Evolutionary conservation across 1,140 invertebrate genomes (phyloP).

Genomic region (Chrysoperla carnea): DNA sequence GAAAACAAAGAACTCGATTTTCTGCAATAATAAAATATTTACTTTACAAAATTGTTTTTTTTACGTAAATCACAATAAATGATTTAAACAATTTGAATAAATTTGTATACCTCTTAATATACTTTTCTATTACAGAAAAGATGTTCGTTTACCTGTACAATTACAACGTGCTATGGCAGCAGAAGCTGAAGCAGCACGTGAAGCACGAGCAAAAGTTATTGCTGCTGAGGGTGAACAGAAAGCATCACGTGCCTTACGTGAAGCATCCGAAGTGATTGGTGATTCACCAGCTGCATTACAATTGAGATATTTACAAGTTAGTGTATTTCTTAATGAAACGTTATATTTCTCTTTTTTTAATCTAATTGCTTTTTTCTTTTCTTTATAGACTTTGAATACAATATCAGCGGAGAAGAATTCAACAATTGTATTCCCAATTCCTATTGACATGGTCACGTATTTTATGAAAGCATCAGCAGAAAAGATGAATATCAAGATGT

Average conservation of each 20-base stretch:
- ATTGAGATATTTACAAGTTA: conserved; percentile 22
- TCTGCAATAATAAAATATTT: no score
- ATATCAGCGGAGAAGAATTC: conserved; percentile 97
- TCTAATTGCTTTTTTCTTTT: neutral
- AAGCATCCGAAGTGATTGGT: conserved; percentile 84
- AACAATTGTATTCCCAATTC: conserved; percentile 91
- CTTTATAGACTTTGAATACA: conserved; percentile 67
- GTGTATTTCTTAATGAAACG: neutral
- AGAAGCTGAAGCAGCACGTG: conserved; percentile 71
- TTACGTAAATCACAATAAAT: no score
- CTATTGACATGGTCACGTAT: conserved; percentile 72
- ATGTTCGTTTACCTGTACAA: conserved; percentile 75
- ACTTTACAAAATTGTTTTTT: no score
- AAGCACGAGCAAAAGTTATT: conserved; percentile 57
- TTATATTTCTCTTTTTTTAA: neutral
- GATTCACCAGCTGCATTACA: conserved; percentile 83
- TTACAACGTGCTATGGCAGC: conserved; percentile 83
- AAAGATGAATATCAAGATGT: no score
- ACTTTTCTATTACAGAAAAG: conserved; percentile 54
- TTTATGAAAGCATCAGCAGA: conserved; percentile 33
- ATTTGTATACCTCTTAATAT: no score
- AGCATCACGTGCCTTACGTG: conserved; percentile 72
- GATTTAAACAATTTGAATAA: no score
- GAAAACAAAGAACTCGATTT: no score
- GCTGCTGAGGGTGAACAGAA: conserved; percentile 76